Evolutionary conservation across 2,797 vertebrate species (phyloP).

Genomic region (Arrhamphus sclerolepis): DNA sequence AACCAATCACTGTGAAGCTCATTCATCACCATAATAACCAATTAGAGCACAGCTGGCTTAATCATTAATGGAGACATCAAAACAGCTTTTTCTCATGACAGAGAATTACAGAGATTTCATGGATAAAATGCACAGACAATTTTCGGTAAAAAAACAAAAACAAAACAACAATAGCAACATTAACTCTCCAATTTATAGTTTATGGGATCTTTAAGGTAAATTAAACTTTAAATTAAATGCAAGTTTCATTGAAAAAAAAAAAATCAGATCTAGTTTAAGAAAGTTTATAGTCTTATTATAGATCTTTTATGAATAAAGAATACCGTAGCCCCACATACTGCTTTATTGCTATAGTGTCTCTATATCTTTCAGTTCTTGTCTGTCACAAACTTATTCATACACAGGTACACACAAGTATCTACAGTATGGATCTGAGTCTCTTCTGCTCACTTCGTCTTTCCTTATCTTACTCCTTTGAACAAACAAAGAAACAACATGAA

Average conservation of each 20-base stretch:
- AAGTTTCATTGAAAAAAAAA: background rate
- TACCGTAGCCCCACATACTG: background rate
- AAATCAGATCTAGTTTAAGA: background rate
- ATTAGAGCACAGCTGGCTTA: no score
- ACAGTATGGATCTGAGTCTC: constrained; percentile 9
- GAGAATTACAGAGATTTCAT: no score
- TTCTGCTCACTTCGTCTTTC: constrained; percentile 40
- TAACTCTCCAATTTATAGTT: no score
- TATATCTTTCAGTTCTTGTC: constrained; percentile 10
- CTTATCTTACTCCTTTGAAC: constrained; percentile 60
- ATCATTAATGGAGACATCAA: no score
- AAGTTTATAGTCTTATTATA: background rate
- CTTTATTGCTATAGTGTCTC: background rate
- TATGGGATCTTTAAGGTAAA: no score
- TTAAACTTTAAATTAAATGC: background rate
- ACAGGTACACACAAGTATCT: constrained; percentile 16
- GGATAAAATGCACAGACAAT: no score
- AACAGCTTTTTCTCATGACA: no score
- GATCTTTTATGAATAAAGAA: background rate
- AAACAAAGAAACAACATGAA: constrained; percentile 60
- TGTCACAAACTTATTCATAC: constrained; percentile 28
- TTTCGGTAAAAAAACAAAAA: no score
- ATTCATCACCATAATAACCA: no score
- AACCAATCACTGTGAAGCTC: no score
- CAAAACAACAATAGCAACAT: no score